Conservation (phyloP, 2,888 invertebrate species). For the Cephus rjabovi region DNA sequence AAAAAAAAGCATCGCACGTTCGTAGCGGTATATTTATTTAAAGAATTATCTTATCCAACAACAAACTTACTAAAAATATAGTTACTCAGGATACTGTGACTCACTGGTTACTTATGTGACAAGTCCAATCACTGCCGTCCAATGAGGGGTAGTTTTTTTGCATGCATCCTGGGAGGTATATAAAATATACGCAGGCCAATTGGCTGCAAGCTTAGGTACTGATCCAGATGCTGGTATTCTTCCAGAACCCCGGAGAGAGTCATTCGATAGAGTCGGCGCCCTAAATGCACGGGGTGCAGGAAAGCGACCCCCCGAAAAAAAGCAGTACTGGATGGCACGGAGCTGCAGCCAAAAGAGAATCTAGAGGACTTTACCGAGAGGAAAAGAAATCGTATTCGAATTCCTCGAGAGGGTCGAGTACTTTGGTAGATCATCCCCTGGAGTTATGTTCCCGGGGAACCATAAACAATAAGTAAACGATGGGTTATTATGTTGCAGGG, state of each 20-base stretch:
- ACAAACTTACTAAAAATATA: neutral
- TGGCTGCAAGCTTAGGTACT: neutral
- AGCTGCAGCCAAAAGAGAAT: slow-evolving; percentile 10
- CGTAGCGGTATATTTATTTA: neutral
- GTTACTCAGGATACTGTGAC: neutral
- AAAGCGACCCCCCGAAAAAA: slow-evolving; percentile 5
- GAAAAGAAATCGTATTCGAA: neutral
- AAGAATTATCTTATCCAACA: neutral
- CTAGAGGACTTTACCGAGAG: neutral
- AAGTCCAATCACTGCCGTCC: slow-evolving; percentile 12
- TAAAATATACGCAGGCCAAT: neutral
- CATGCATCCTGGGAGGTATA: slow-evolving; percentile 24
- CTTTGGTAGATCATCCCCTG: slow-evolving; percentile 7
- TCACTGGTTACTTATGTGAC: slow-evolving; percentile 27
- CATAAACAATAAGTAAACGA: slow-evolving; percentile 51
- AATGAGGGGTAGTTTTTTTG: slow-evolving; percentile 21
- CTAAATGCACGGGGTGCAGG: slow-evolving; percentile 25
- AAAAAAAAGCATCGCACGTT: neutral
- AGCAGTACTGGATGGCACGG: slow-evolving; percentile 2
- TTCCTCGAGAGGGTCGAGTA: neutral
- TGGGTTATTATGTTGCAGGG: slow-evolving; percentile 44
- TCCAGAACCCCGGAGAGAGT: slow-evolving; percentile 43
- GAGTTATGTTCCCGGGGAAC: slow-evolving; percentile 22
- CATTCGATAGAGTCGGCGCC: slow-evolving; percentile 34
- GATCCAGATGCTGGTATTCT: neutral